A percentile compares a stretch with the other conserved stretches of the same genome.
phyloP scores from a whole-genome alignment of 2,113 vertebrate species.

The Saccopteryx leptura region DNA sequence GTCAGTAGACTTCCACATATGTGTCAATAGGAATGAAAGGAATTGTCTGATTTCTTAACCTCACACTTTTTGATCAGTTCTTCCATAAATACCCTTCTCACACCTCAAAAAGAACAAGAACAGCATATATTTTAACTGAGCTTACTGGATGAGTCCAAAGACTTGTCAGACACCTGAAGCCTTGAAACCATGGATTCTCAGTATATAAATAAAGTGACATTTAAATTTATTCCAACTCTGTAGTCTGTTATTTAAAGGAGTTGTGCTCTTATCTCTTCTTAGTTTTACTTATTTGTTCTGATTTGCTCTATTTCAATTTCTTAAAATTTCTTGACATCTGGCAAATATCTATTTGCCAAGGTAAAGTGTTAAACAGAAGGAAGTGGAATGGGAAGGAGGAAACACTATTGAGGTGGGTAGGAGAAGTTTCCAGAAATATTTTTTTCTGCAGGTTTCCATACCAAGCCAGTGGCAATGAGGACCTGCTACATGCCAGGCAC shows the following conservation, averaged over 20 bases:
- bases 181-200: slow-evolving; percentile 16
- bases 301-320: slow-evolving; percentile 77
- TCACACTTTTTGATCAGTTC: slow-evolving; percentile 19
- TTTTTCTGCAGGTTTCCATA: slow-evolving; percentile 54
- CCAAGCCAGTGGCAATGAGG: slow-evolving; percentile 37
- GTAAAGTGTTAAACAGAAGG: not conserved
- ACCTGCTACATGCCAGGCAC: slow-evolving; percentile 34
- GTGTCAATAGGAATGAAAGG: slow-evolving; percentile 20
- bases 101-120: slow-evolving; percentile 42
- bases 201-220: not conserved
- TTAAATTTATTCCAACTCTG: slow-evolving; percentile 58
- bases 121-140: slow-evolving; percentile 38
- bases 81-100: not conserved
- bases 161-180: not conserved
- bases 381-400: slow-evolving; percentile 1
- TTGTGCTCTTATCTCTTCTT: not conserved
- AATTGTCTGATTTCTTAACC: slow-evolving; percentile 49
- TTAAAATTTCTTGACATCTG: slow-evolving; percentile 83
- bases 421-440: slow-evolving; percentile 21
- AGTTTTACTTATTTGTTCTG: slow-evolving; percentile 44
- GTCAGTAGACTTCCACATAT: not conserved
- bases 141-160: not conserved
- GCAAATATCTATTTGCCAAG: slow-evolving; percentile 18
- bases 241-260: slow-evolving; percentile 28
- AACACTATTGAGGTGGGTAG: not conserved